Conservation (phyloP, 2,797 vertebrate genomes). For the Zenarchopterus dispar region DNA sequence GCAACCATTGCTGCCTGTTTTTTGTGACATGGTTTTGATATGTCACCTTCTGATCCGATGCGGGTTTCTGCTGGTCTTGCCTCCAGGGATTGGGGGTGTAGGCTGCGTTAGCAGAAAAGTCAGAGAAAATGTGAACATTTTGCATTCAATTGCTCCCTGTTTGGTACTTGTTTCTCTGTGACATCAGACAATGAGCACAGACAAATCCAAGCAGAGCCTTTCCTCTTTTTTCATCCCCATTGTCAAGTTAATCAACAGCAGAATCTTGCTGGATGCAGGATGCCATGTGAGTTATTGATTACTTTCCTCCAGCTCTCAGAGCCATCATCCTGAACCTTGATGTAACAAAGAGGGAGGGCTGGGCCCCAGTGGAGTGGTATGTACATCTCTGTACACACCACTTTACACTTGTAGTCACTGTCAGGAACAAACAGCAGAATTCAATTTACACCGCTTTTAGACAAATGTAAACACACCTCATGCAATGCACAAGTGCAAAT, state of each 20-base stretch:
- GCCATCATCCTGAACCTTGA: constrained; percentile 73
- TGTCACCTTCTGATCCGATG: constrained; percentile 94
- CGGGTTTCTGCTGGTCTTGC: constrained; percentile 90
- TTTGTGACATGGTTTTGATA: constrained; percentile 92
- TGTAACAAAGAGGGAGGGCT: constrained; percentile 71
- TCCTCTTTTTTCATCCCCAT: constrained; percentile 83
- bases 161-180: constrained; percentile 81
- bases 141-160: constrained; percentile 90
- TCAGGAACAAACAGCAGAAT: constrained; percentile 76
- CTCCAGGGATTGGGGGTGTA: constrained; percentile 86
- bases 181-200: constrained; percentile 81
- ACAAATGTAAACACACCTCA: constrained; percentile 80
- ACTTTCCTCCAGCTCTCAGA: constrained; percentile 66
- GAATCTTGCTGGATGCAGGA: constrained; percentile 84
- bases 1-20: constrained; percentile 77
- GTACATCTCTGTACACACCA: constrained; percentile 79
- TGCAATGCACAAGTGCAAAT: constrained; percentile 55
- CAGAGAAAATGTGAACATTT: constrained; percentile 85
- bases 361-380: constrained; percentile 67
- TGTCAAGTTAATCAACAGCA: constrained; percentile 89
- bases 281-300: constrained; percentile 85
- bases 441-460: constrained; percentile 85
- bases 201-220: constrained; percentile 78
- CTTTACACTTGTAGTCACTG: constrained; percentile 83
- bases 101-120: constrained; percentile 78